Conservation (phyloP, 2,113 vertebrate species). For the Sciurus niger region DNA sequence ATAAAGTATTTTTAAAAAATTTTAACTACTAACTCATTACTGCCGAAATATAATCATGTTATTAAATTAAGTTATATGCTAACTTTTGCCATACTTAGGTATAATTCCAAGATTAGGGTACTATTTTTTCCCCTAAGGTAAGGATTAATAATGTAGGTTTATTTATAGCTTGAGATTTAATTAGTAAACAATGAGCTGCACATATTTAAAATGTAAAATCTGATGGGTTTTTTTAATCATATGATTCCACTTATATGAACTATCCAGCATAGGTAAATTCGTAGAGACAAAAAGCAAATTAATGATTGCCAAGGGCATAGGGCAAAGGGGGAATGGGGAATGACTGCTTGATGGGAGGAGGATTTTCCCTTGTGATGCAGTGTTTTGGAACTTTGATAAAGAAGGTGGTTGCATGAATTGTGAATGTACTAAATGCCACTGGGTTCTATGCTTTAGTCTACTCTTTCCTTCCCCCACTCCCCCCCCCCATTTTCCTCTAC, state of each 20-base stretch:
- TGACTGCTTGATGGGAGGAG: neutral
- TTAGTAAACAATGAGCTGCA: too few species aligned
- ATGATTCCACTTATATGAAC: neutral
- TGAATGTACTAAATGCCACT: neutral
- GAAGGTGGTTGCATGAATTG: neutral
- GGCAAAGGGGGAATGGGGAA: neutral
- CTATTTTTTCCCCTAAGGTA: too few species aligned
- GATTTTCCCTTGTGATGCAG: neutral
- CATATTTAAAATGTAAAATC: too few species aligned
- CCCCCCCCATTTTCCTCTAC: too few species aligned
- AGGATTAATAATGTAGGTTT: too few species aligned
- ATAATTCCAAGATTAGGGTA: neutral
- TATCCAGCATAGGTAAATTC: neutral
- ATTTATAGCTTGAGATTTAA: neutral
- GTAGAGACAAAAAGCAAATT: neutral
- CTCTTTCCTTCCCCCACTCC: too few species aligned
- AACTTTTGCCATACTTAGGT: neutral
- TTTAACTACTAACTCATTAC: neutral
- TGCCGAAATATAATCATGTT: neutral
- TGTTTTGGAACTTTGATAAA: constrained; percentile 15
- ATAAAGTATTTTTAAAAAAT: neutral
- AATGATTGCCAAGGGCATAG: neutral
- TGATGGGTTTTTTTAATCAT: too few species aligned
- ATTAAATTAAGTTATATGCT: neutral
- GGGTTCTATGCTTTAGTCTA: neutral